Evolutionary conservation across 2,888 invertebrate genomes (phyloP).

Genomic region (Acleris sparsana): DNA sequence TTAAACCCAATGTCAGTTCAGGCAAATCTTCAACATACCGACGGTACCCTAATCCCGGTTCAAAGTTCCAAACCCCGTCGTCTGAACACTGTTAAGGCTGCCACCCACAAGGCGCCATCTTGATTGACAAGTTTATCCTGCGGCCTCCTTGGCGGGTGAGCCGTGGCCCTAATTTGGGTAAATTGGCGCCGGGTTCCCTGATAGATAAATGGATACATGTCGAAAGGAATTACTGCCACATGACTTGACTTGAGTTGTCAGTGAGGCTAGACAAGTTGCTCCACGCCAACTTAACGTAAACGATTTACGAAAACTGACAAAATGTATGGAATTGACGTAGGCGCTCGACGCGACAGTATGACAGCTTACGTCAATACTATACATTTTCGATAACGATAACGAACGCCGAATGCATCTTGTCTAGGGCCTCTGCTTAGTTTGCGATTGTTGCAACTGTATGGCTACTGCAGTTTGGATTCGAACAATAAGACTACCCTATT

Average conservation of each 20-base stretch:
- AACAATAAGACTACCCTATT: background rate
- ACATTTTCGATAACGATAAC: too few relatives aligned
- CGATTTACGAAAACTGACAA: too few relatives aligned
- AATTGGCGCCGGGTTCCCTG: slow-evolving; percentile 11
- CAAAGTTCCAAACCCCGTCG: background rate
- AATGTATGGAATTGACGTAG: too few relatives aligned
- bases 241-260: background rate
- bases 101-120: slow-evolving; percentile 15
- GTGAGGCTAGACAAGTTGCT: too few relatives aligned
- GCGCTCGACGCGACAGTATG: too few relatives aligned
- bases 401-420: too few relatives aligned
- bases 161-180: slow-evolving; percentile 16
- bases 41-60: background rate
- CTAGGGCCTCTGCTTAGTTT: background rate
- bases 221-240: slow-evolving; percentile 15
- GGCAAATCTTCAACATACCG: background rate
- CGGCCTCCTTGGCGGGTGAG: background rate
- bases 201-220: slow-evolving; percentile 14
- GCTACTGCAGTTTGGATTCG: background rate
- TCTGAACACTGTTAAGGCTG: background rate
- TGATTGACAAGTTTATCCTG: slow-evolving; percentile 1
- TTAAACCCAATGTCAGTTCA: too few relatives aligned
- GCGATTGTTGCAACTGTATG: background rate
- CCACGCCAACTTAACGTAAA: too few relatives aligned
- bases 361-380: too few relatives aligned